phyloP scores from a whole-genome alignment of 30 jellyfish, hydroid and myxozoan species.

The Chironex yamaguchii region DNA sequence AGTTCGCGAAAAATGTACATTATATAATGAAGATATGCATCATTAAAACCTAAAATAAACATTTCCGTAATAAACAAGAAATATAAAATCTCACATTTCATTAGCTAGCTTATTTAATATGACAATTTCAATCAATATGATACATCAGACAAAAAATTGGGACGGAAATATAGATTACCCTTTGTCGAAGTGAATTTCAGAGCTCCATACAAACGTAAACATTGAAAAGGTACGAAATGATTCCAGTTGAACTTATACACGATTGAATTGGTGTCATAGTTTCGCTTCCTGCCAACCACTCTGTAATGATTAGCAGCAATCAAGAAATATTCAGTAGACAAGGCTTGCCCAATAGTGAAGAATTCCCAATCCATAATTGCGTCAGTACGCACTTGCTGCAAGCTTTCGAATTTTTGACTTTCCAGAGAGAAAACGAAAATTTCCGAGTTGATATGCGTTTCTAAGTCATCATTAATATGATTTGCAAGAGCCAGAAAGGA shows the following conservation, averaged over 20 bases:
- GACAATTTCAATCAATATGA: too few species aligned
- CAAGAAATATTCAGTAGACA: conserved; percentile 88
- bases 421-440: conserved; percentile 68
- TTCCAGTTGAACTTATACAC: conserved; percentile 98
- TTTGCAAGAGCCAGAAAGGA: conserved; percentile 89
- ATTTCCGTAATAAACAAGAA: too few species aligned
- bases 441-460: conserved; percentile 84
- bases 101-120: too few species aligned
- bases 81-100: too few species aligned
- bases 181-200: conserved; percentile 80
- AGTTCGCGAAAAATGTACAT: too few species aligned
- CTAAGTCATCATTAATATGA: conserved; percentile 56
- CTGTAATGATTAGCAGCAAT: conserved; percentile 84
- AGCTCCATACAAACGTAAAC: conserved; percentile 80
- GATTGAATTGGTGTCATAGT: conserved; percentile 71
- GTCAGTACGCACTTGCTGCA: conserved; percentile 84
- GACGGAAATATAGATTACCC: conserved; percentile 46
- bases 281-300: conserved; percentile 8
- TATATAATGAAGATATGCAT: too few species aligned
- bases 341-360: conserved; percentile 88
- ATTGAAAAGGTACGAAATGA: conserved; percentile 93
- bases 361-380: conserved; percentile 94
- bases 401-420: conserved; percentile 58
- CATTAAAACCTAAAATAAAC: too few species aligned
- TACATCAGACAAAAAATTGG: conserved; percentile 45